phyloP scores from a whole-genome alignment of 2,888 invertebrate species.

The Drosophila longiperda region DNA sequence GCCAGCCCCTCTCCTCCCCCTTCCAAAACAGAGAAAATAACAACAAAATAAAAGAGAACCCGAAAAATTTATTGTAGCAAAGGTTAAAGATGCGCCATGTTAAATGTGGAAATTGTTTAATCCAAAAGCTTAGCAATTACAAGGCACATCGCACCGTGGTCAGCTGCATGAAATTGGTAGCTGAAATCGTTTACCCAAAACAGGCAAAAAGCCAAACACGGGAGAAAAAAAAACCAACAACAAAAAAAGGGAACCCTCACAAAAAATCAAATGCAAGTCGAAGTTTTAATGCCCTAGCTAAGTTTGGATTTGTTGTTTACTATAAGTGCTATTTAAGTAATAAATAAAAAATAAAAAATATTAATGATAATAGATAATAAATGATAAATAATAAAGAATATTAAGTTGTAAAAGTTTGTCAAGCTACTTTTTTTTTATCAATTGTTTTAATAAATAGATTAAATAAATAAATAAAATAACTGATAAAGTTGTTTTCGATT shows the following conservation, averaged over 20 bases:
- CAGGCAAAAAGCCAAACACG: slow-evolving; percentile 10
- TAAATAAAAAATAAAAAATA: background rate
- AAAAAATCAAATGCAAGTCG: background rate
- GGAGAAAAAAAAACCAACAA: background rate
- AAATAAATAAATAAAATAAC: too few species aligned
- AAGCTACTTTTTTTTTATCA: too few species aligned
- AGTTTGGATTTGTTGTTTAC: background rate
- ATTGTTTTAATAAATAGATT: too few species aligned
- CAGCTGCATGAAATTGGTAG: slow-evolving; percentile 77
- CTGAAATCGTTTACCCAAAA: slow-evolving; percentile 47
- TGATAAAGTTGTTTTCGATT: too few species aligned
- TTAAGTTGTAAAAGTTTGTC: too few species aligned
- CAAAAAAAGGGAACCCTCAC: background rate
- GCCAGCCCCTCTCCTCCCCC: slow-evolving; percentile 11
- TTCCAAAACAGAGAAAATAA: background rate
- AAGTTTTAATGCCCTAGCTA: slow-evolving; percentile 21
- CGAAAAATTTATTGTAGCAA: slow-evolving; percentile 70
- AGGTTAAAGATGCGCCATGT: slow-evolving; percentile 80
- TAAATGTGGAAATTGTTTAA: slow-evolving; percentile 80
- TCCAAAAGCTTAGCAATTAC: slow-evolving; percentile 73
- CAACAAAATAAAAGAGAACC: slow-evolving; percentile 15
- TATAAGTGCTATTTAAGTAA: background rate
- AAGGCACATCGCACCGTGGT: slow-evolving; percentile 71
- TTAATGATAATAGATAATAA: background rate
- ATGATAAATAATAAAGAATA: too few species aligned